phyloP scores from a whole-genome alignment of 2,797 vertebrate genomes.

The Hippocampus kuda region DNA sequence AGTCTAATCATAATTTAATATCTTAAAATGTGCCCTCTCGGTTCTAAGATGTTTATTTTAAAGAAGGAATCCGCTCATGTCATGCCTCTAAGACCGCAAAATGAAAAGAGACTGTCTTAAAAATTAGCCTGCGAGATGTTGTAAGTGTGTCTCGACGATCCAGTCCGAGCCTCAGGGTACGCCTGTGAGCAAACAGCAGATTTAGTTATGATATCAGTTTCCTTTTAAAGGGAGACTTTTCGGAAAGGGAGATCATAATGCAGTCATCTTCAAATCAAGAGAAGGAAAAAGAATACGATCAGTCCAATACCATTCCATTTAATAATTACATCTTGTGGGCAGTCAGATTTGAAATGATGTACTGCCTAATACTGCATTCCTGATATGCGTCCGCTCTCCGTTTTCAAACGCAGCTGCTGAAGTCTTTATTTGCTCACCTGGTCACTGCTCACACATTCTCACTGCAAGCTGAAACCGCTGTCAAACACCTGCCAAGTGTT shows the following conservation, averaged over 20 bases:
- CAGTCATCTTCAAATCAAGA: not conserved
- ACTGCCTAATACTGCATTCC: slow-evolving; percentile 9
- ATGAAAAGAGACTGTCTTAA: not conserved
- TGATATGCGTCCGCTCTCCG: slow-evolving; percentile 17
- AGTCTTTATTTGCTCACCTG: slow-evolving; percentile 49
- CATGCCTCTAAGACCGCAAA: not conserved
- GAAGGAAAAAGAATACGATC: not conserved
- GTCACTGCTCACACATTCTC: slow-evolving; percentile 18
- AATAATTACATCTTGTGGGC: slow-evolving; percentile 3
- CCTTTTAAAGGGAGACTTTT: not conserved
- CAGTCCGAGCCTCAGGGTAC: not conserved
- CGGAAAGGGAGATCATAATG: not conserved
- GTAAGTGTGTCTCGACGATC: not conserved
- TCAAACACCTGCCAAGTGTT: slow-evolving; percentile 13
- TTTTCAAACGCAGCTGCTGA: slow-evolving; percentile 35
- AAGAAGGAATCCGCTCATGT: not conserved
- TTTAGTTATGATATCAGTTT: not conserved
- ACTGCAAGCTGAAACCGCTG: slow-evolving; percentile 18
- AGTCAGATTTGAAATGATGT: slow-evolving; percentile 1
- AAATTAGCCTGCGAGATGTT: not conserved
- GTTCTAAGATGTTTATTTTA: not conserved
- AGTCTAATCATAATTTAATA: not conserved
- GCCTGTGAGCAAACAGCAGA: not conserved
- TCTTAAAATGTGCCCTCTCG: not conserved
- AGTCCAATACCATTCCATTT: not conserved